phyloP scores from a whole-genome alignment of 2,113 vertebrate species.

The Gila orcuttii region DNA sequence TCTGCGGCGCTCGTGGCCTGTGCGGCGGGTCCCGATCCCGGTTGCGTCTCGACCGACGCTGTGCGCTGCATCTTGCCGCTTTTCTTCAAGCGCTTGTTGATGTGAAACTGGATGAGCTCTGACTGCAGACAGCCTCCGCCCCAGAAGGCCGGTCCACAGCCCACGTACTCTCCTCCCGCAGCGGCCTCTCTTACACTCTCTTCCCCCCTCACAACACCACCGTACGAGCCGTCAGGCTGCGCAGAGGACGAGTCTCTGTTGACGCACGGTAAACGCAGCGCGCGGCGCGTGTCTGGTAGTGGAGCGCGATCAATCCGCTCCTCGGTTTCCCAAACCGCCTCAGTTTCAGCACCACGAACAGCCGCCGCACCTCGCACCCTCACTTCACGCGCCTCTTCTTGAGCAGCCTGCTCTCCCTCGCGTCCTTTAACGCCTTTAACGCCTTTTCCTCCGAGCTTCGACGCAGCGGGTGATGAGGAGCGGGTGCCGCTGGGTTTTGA shows the following conservation, averaged over 20 bases:
- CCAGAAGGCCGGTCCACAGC: slow-evolving; percentile 77
- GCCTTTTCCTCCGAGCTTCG: slow-evolving; percentile 35
- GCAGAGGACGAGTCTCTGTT: slow-evolving; percentile 51
- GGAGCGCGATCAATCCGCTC: slow-evolving; percentile 55
- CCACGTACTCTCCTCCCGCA: slow-evolving; percentile 63
- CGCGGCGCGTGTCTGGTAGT: slow-evolving; percentile 29
- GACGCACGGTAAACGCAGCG: slow-evolving; percentile 46
- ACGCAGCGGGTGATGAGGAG: slow-evolving; percentile 46
- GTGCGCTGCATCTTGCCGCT: slow-evolving; percentile 66
- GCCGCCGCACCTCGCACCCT: slow-evolving; percentile 69
- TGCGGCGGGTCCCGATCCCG: slow-evolving; percentile 61
- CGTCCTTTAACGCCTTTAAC: not conserved
- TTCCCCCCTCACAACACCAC: slow-evolving; percentile 29
- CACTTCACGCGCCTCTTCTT: slow-evolving; percentile 40
- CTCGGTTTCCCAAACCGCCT: slow-evolving; percentile 62
- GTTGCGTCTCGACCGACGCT: slow-evolving; percentile 36
- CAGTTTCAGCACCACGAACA: slow-evolving; percentile 85
- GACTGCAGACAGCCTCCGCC: slow-evolving; percentile 84
- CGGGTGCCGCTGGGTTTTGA: slow-evolving; percentile 47
- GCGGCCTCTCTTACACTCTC: slow-evolving; percentile 48
- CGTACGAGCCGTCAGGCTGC: slow-evolving; percentile 47
- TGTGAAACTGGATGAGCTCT: slow-evolving; percentile 84
- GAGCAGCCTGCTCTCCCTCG: slow-evolving; percentile 51
- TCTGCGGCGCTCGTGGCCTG: slow-evolving; percentile 60
- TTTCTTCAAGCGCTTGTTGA: slow-evolving; percentile 76